Percentiles rank a stretch among this genome's conserved stretches.
Evolutionary conservation across 2,888 invertebrate genomes (phyloP).

Genomic region (Eupithecia insigniata): DNA sequence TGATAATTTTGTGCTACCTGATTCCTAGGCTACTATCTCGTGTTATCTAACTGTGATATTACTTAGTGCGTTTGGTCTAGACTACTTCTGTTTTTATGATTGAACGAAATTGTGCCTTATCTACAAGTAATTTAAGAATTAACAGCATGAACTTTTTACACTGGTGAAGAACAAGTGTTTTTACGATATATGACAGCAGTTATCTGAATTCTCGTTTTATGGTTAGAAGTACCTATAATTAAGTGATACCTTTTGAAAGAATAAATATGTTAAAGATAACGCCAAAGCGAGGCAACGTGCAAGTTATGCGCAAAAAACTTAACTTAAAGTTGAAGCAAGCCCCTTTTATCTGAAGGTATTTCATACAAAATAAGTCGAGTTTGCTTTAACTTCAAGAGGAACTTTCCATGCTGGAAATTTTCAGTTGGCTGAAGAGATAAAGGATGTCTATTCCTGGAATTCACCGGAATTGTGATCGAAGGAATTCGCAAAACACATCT

Average conservation of each 20-base stretch:
- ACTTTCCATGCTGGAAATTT: slow-evolving; percentile 14
- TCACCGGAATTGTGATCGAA: not conserved
- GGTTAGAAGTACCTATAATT: not conserved
- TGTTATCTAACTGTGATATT: slow-evolving; percentile 12
- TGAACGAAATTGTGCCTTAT: not conserved
- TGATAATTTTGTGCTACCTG: not conserved
- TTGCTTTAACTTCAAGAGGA: slow-evolving; percentile 7
- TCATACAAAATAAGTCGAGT: not conserved
- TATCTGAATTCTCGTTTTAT: not conserved
- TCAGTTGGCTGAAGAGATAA: not conserved
- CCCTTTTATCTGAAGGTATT: not conserved
- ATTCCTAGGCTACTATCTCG: slow-evolving; percentile 11
- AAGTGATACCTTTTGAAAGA: not conserved
- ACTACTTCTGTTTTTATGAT: slow-evolving; percentile 3
- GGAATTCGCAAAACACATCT: not conserved
- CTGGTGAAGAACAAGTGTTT: not conserved
- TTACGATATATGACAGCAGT: not conserved
- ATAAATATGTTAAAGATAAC: not conserved
- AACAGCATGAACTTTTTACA: not conserved
- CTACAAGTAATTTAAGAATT: not conserved
- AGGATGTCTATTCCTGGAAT: not conserved
- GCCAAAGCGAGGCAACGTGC: slow-evolving; percentile 19
- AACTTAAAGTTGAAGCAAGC: not conserved
- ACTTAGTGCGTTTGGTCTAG: slow-evolving; percentile 9
- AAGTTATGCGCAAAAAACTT: not conserved